Percentiles rank a stretch among this genome's conserved stretches.
phyloP scores from a whole-genome alignment of 2,797 vertebrate genomes.

The Merluccius polli region DNA sequence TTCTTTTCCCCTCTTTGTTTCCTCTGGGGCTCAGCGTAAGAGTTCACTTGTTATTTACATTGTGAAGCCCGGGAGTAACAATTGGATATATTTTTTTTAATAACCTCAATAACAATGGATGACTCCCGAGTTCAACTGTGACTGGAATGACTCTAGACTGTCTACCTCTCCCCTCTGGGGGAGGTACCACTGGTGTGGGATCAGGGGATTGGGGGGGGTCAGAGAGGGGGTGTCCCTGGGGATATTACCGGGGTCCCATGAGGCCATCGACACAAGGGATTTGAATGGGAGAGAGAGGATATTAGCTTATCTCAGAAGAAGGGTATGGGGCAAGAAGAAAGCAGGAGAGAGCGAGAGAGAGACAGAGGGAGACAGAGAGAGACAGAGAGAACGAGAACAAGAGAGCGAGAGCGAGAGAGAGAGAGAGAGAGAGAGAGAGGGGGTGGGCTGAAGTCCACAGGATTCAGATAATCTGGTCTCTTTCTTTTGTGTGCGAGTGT shows the following conservation, averaged over 20 bases:
- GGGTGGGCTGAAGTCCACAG: background rate
- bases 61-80: background rate
- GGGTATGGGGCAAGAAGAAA: conserved; percentile 9
- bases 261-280: conserved; percentile 46
- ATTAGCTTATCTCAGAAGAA: conserved; percentile 59
- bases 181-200: background rate
- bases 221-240: conserved; percentile 48
- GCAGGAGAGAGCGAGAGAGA: conserved; percentile 23
- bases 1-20: background rate
- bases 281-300: conserved; percentile 48
- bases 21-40: background rate
- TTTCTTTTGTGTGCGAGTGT: conserved; percentile 5
- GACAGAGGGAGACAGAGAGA: conserved; percentile 24
- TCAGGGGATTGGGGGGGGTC: conserved; percentile 43
- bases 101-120: background rate
- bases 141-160: background rate
- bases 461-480: conserved; percentile 25
- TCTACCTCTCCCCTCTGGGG: background rate
- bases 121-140: background rate
- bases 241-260: conserved; percentile 29
- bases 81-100: background rate
- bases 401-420: conserved; percentile 3
- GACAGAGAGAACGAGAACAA: too few relatives aligned
- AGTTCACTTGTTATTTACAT: background rate
- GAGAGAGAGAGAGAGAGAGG: conserved; percentile 22